Percentiles rank a stretch among this genome's conserved stretches.
Evolutionary conservation across 2,888 invertebrate genomes (phyloP).

Genomic region (Clistopyga incitator): DNA sequence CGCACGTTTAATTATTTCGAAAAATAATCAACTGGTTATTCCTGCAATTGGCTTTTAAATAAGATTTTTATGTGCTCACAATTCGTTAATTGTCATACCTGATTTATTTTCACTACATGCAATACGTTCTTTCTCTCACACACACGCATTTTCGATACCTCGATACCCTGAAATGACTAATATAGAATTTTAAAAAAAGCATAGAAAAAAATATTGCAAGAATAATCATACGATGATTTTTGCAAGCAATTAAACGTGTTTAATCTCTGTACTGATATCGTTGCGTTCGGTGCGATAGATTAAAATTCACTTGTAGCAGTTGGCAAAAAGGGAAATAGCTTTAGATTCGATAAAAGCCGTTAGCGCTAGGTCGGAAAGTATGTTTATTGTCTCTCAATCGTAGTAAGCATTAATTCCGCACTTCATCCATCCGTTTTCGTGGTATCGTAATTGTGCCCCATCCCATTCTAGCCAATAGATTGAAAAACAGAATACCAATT

Average conservation of each 20-base stretch:
- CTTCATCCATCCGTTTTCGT: constrained; percentile 37
- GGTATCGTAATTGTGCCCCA: constrained; percentile 36
- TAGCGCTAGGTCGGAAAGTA: constrained; percentile 55
- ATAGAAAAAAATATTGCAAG: not conserved
- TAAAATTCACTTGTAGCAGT: constrained; percentile 39
- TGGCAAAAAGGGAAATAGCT: constrained; percentile 31
- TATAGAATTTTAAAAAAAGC: not conserved
- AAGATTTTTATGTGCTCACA: not conserved
- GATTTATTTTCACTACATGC: too few species aligned
- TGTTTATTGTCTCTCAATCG: constrained; percentile 45
- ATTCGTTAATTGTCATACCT: not conserved
- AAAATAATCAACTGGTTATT: not conserved
- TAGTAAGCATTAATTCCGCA: constrained; percentile 37
- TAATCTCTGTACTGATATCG: not conserved
- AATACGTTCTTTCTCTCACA: too few species aligned
- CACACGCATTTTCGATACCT: too few species aligned
- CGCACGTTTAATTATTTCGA: not conserved
- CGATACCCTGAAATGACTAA: too few species aligned
- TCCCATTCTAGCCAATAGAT: constrained; percentile 33
- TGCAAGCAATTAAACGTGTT: not conserved
- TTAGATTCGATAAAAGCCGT: constrained; percentile 44
- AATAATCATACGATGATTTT: not conserved
- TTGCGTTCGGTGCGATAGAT: constrained; percentile 19
- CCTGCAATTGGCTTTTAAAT: not conserved
- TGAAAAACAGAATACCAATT: constrained; percentile 53